Evolutionary conservation across 2,888 invertebrate species (phyloP), one percentile per base, ranked within the genome.

Genomic region (Branchipolynoe longqiensis): DNA sequence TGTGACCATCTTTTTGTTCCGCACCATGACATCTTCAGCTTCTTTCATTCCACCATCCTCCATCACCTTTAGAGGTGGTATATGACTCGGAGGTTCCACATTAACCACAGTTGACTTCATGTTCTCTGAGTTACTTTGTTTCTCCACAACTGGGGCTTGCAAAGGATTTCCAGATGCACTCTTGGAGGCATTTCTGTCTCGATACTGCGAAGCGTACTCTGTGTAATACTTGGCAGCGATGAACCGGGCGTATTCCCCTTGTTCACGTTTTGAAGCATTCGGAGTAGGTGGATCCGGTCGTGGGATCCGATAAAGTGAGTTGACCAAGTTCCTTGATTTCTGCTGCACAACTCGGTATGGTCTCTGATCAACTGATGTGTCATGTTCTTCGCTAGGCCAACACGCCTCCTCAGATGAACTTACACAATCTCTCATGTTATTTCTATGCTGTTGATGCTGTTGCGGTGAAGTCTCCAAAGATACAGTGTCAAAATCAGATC

Each of bases 151-250:
- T n/a, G n/a, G n/a, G n/a, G n/a, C n/a, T n/a, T n/a, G n/a, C n/a
- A n/a, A n/a, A n/a, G n/a, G n/a, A n/a, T n/a, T n/a, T n/a, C n/a
- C n/a, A n/a, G n/a, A n/a, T n/a, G n/a, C n/a, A n/a, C 18, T 54
- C 22, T 48, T 78, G 48, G 48, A 78, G 12, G 41, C 48, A 4
- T 25, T 41, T 18, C 78, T 41, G 28, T 78, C 78, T 25, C 48
- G 78, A 48, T 48, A 78, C 31, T 78, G 25, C 31, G 48, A 48
- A 1, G 78, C 78, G 48, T 78, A 78, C 54, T 78, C n/a, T 1
- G 78, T 78, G 25, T 78, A 78, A 22, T 78, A 48, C 31, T 14
- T 33, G 31, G 25, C 4, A 4, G 25, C 78, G 41, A 28, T 41
- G 41, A 3, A n/a, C 1, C 18, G 18, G 78, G 25, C 25, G 41